Evolutionary conservation across 1,140 invertebrate species (phyloP).

Genomic region (Steinernema khuongi): DNA sequence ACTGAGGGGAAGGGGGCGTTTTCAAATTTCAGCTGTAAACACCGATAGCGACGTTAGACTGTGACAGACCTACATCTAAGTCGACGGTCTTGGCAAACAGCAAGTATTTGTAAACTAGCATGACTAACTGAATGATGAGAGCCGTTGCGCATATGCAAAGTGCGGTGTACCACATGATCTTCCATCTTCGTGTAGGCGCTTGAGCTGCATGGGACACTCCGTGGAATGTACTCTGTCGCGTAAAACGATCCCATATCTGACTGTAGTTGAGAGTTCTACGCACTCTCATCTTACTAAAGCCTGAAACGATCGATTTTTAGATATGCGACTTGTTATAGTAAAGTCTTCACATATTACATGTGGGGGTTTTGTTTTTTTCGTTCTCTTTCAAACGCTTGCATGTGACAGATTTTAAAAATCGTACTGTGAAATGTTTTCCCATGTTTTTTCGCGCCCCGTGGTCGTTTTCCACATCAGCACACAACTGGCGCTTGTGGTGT

Average conservation of each 20-base stretch:
- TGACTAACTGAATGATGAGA: conserved; percentile 50
- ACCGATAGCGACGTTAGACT: neutral
- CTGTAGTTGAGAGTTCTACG: conserved; percentile 29
- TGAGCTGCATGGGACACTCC: conserved; percentile 51
- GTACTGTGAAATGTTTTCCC: neutral
- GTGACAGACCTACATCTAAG: conserved; percentile 46
- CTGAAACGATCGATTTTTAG: conserved; percentile 28
- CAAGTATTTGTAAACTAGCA: conserved; percentile 48
- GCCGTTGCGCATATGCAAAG: conserved; percentile 47
- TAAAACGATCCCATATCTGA: conserved; percentile 38
- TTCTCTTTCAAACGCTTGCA: neutral
- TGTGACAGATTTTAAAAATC: conserved; percentile 10
- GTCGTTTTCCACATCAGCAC: neutral
- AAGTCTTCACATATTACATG: neutral
- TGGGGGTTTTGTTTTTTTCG: conserved; percentile 16
- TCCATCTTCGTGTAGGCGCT: conserved; percentile 41
- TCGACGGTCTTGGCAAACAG: conserved; percentile 55
- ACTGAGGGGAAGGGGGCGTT: conserved; percentile 58
- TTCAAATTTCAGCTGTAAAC: conserved; percentile 58
- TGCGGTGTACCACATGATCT: conserved; percentile 45
- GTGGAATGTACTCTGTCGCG: conserved; percentile 52
- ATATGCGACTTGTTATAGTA: neutral
- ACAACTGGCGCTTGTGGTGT: conserved; percentile 14
- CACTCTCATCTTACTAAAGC: conserved; percentile 35
- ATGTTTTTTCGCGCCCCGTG: neutral